Conservation (phyloP, 2,888 invertebrate genomes). For the Microctonus brassicae region DNA sequence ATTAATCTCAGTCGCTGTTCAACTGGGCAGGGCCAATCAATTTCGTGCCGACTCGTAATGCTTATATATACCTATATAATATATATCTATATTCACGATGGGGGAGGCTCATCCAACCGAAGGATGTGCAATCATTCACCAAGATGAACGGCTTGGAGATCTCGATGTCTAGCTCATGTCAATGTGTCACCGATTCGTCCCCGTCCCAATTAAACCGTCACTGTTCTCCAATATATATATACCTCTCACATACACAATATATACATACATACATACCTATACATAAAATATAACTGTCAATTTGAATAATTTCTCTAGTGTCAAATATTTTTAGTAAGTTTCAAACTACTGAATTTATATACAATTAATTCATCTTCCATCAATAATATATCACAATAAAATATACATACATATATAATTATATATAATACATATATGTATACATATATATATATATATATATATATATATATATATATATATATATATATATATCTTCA, state of each 20-base stretch:
- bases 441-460: too few relatives aligned
- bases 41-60: constrained; percentile 40
- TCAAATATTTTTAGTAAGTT: neutral
- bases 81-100: constrained; percentile 16
- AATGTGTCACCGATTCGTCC: constrained; percentile 43
- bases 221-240: neutral
- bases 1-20: constrained; percentile 25
- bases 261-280: too few relatives aligned
- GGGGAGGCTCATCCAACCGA: constrained; percentile 33
- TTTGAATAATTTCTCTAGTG: constrained; percentile 7
- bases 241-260: constrained; percentile 24
- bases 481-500: too few relatives aligned
- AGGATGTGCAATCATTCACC: constrained; percentile 51
- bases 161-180: constrained; percentile 47
- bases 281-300: too few relatives aligned
- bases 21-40: constrained; percentile 44
- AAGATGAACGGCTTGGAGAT: constrained; percentile 47
- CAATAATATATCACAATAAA: too few relatives aligned
- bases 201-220: constrained; percentile 43
- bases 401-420: too few relatives aligned
- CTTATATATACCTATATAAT: neutral
- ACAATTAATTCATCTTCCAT: too few relatives aligned
- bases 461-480: too few relatives aligned
- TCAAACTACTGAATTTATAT: constrained; percentile 6
- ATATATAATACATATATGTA: too few relatives aligned